Evolutionary conservation across 2,888 invertebrate genomes (phyloP), one percentile per base, ranked within the genome.

Genomic region (Sepioteuthis lessoniana): DNA sequence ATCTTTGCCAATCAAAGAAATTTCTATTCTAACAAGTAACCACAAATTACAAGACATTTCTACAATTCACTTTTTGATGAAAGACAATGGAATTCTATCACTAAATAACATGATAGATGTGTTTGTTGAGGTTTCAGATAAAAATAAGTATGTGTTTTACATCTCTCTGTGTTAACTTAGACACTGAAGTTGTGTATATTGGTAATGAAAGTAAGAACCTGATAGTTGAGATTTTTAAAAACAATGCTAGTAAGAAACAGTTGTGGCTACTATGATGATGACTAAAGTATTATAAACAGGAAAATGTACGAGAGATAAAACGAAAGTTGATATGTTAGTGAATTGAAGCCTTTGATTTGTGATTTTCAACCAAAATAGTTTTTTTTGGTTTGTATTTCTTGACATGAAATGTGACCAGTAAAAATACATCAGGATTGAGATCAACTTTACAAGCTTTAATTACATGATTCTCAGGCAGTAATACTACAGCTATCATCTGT

Each of bases 381-480:
- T 31, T n/a, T n/a, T 42, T 31, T 76, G 76, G 8, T 76, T 31
- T 1, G 0, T 0, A 13, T 31, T 76, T 76, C 16, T n/a, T n/a
- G n/a, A 76, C 76, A 76, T 76, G n/a, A 76, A 31, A 60, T 60
- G 19, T 76, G n/a, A 76, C n/a, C 35, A 76, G 76, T 55, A 55
- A 55, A n/a, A 76, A n/a, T 76, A 13, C 35, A 76, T 76, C n/a
- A 76, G 35, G n/a, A 16, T 76, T n/a, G 76, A 35, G 13, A 76
- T 76, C n/a, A 76, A 76, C 76, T 76, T 76, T 76, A 10, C n/a
- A 35, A 76, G 76, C 76, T 76, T 76, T 76, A n/a, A 76, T 76
- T n/a, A 76, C n/a, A 76, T 16, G 76, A 76, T 76, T 76, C 76
- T 76, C 76, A 76, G 76, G 76, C 76, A 76, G 76, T 76, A 76